Evolutionary conservation across 2,888 invertebrate genomes (phyloP).

Genomic region (Temnothorax rugatulus): DNA sequence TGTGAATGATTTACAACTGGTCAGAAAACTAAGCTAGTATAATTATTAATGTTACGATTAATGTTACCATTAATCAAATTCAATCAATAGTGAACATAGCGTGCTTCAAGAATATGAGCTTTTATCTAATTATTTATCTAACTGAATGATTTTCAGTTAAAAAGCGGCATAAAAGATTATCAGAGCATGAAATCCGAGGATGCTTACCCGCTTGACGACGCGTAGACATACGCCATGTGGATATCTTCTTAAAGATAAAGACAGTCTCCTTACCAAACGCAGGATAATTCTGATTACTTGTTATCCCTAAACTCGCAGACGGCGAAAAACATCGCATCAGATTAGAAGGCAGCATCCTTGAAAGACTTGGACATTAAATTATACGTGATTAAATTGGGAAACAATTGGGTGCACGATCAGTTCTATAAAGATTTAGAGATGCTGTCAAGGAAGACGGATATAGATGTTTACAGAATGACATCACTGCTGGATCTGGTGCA

Average conservation of each 20-base stretch:
- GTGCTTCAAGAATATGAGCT: background rate
- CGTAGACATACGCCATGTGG: constrained; percentile 67
- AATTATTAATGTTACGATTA: background rate
- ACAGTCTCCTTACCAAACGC: constrained; percentile 64
- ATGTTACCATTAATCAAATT: background rate
- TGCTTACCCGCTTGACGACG: constrained; percentile 72
- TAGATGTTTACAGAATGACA: constrained; percentile 64
- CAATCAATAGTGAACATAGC: background rate
- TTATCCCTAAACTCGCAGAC: constrained; percentile 47
- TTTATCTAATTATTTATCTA: background rate
- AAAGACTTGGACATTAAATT: constrained; percentile 62
- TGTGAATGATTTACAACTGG: constrained; percentile 52
- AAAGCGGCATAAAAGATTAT: no score
- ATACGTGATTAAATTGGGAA: constrained; percentile 65
- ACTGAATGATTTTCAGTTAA: no score
- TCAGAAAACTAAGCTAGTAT: constrained; percentile 67
- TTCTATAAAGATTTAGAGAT: constrained; percentile 77
- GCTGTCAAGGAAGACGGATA: constrained; percentile 61
- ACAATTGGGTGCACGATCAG: constrained; percentile 66
- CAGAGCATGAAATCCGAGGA: no score
- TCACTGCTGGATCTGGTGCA: constrained; percentile 59
- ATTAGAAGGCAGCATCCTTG: constrained; percentile 58
- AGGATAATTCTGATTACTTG: constrained; percentile 73
- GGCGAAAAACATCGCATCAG: no score
- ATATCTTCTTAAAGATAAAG: constrained; percentile 63